Evolutionary conservation across 1,140 invertebrate species (phyloP).

Genomic region (Drosophila pachea): DNA sequence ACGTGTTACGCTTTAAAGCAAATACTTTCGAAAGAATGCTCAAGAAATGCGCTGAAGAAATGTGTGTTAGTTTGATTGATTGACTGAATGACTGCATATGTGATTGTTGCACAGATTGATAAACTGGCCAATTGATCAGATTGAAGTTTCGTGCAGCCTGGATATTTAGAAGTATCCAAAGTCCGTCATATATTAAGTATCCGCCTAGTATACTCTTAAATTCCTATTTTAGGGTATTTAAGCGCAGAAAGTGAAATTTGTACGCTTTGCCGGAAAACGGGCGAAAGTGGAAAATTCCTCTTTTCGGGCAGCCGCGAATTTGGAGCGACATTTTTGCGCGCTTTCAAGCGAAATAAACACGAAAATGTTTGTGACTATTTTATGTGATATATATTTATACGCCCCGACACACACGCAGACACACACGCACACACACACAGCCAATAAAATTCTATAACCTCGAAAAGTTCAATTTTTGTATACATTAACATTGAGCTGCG

Average conservation of each 20-base stretch:
- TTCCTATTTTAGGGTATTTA: background rate
- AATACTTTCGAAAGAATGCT: too few relatives aligned
- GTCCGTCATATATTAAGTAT: too few relatives aligned
- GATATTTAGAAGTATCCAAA: too few relatives aligned
- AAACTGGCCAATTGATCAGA: too few relatives aligned
- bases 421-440: slow-evolving; percentile 29
- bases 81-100: too few relatives aligned
- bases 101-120: background rate
- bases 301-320: slow-evolving; percentile 42
- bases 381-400: slow-evolving; percentile 42
- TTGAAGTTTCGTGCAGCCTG: too few relatives aligned
- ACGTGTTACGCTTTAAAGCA: too few relatives aligned
- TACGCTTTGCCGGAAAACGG: slow-evolving; percentile 39
- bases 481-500: slow-evolving; percentile 70
- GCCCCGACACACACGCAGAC: slow-evolving; percentile 14
- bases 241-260: slow-evolving; percentile 47
- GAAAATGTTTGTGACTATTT: slow-evolving; percentile 61
- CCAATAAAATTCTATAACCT: slow-evolving; percentile 73
- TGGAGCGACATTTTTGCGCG: slow-evolving; percentile 62
- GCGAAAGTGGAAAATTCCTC: slow-evolving; percentile 44
- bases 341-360: slow-evolving; percentile 71
- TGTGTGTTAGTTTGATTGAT: too few relatives aligned
- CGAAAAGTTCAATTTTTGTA: slow-evolving; percentile 75
- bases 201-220: too few relatives aligned
- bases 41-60: background rate